Base-by-base conservation (phyloP, 2,113 vertebrate genomes). In the Nesoenas mayeri region DNA sequence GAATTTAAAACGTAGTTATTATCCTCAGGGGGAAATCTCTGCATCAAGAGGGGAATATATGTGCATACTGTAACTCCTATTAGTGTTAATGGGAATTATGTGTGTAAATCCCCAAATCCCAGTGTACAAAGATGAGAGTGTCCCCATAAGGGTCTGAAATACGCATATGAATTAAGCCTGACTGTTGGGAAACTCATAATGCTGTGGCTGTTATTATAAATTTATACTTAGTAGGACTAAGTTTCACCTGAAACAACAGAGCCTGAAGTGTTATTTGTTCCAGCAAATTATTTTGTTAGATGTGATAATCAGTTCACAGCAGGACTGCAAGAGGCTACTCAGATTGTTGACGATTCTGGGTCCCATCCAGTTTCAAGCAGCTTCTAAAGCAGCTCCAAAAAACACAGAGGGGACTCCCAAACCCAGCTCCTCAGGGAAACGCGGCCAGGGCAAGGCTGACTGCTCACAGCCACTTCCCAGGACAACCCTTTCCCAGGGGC, bases 241-340 rank as follows among this genome's bases (percentile, higher is more conserved):
- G 85, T 94, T 95, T 96, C 97, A 97, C 97, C 95, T 98, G 97
- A 97, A 98, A 97, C 94, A 98, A 98, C 96, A 97, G 79, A 96
- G 83, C 85, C 94, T 67, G 75, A 95, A 97, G 95, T 97, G 93
- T 96, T 98, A 96, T 96, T 97, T 97, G 96, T 97, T 97, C 89
- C 88, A 97, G 92, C 94, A 95, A 96, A 96, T 98, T 95, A 92
- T 97, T 98, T 96, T 75, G 91, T 97, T 94, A 94, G 91, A 91
- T 96, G 93, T 95, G 96, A 95, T 96, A 97, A 96, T 97, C 97
- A 92, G 58, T 89, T 95, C 92, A 79, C 96, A 97, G 96, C 97
- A 95, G 95, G 91, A 95, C 80, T 69, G 83, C 9, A 56, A 95
- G 95, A 92, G 88, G 75, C 73, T 97, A 85, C 95, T 97, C 62